These are phyloP conservation scores for Drosophila picticornis DNA, from an alignment of 2,888 invertebrate species.

Conservation along the genomic window DNA sequence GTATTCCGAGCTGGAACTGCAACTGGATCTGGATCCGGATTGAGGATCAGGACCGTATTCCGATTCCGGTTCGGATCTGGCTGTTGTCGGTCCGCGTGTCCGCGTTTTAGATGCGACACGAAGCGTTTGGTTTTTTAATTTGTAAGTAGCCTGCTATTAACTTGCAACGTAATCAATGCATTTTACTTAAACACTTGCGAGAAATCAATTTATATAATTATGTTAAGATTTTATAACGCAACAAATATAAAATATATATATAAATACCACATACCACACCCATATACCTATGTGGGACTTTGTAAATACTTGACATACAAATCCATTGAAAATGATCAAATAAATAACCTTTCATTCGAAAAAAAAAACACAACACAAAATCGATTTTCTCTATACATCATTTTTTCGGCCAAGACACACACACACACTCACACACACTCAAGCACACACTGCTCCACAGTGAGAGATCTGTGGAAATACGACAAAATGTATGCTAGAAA, in stretches of 20 bases:
- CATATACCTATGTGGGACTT: conserved; percentile 63
- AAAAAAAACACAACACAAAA: conserved; percentile 49
- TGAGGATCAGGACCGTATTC: neutral
- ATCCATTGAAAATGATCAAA: conserved; percentile 56
- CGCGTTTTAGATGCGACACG: conserved; percentile 24
- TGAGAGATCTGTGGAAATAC: conserved; percentile 33
- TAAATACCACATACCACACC: conserved; percentile 29
- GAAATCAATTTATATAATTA: conserved; percentile 72
- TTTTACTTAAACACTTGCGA: conserved; percentile 63
- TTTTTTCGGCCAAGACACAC: conserved; percentile 41
- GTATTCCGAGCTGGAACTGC: conserved; percentile 17
- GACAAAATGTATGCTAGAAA: conserved; percentile 33
- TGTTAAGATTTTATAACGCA: conserved; percentile 78
- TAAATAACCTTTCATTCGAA: conserved; percentile 72
- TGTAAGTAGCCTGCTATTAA: conserved; percentile 71
- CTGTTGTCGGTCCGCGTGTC: conserved; percentile 33
- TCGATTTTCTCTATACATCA: conserved; percentile 51
- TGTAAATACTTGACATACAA: conserved; percentile 77
- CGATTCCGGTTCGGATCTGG: neutral
- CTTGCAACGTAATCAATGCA: conserved; percentile 70
- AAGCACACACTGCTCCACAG: conserved; percentile 24
- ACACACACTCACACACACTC: conserved; percentile 17
- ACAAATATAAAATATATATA: conserved; percentile 39
- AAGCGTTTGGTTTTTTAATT: conserved; percentile 72
- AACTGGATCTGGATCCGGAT: conserved; percentile 1